Conservation (phyloP, 2,113 vertebrate genomes). For the Glaucomys volans region DNA sequence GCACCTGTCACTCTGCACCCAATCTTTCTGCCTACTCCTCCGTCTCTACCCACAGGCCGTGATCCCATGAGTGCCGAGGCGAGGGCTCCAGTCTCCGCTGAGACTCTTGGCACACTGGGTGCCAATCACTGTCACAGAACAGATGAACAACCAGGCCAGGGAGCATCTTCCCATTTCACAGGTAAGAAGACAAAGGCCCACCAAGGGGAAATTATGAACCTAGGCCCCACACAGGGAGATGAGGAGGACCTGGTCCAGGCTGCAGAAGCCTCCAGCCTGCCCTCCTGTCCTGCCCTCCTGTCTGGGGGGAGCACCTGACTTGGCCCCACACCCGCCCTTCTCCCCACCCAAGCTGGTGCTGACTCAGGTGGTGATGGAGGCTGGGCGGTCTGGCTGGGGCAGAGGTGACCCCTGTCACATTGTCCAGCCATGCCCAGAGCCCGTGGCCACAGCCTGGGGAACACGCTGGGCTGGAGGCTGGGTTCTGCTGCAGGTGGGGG, state of each 20-base stretch:
- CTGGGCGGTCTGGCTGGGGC: neutral
- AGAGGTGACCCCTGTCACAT: slow-evolving; percentile 59
- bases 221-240: neutral
- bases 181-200: neutral
- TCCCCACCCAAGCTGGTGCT: neutral
- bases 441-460: slow-evolving; percentile 59
- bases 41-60: neutral
- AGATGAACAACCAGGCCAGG: neutral
- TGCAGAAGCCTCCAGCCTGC: neutral
- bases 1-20: neutral
- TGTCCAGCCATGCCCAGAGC: neutral
- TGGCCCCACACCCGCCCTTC: neutral
- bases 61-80: neutral
- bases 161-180: neutral
- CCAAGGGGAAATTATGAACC: neutral
- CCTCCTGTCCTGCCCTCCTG: neutral
- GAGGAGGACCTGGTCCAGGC: neutral
- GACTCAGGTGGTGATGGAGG: slow-evolving; percentile 31
- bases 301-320: too few relatives aligned
- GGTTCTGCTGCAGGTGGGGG: slow-evolving; percentile 8
- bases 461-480: slow-evolving; percentile 23
- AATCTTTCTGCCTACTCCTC: too few relatives aligned
- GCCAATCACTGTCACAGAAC: neutral
- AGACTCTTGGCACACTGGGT: neutral
- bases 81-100: neutral